Evolutionary conservation across 2,888 invertebrate genomes (phyloP).

Genomic region (Brachyptera risi): DNA sequence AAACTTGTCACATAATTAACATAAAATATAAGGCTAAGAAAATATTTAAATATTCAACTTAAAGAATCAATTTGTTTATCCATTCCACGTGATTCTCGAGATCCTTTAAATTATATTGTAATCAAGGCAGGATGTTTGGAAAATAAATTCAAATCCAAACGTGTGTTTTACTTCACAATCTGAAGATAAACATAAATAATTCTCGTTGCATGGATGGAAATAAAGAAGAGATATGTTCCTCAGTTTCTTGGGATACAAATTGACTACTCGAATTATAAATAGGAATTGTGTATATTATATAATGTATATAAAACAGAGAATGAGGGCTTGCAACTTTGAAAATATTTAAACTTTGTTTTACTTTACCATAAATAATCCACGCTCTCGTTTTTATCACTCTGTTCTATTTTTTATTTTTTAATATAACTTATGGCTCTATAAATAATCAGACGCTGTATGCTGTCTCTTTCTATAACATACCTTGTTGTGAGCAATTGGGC

Average conservation of each 20-base stretch:
- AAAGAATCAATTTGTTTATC: slow-evolving; percentile 6
- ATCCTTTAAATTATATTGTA: slow-evolving; percentile 25
- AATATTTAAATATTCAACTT: no score
- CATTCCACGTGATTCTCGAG: slow-evolving; percentile 5
- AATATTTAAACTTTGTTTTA: slow-evolving; percentile 32
- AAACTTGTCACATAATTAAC: no score
- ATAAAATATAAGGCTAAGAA: no score
- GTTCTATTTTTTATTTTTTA: not conserved
- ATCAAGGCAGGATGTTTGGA: slow-evolving; percentile 33
- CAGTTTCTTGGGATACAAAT: slow-evolving; percentile 29
- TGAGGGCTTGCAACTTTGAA: slow-evolving; percentile 26
- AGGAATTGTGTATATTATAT: slow-evolving; percentile 23
- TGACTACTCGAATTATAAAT: slow-evolving; percentile 21
- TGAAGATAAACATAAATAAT: slow-evolving; percentile 33
- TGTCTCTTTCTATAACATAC: no score
- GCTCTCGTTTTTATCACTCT: slow-evolving; percentile 4
- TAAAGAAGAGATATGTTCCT: slow-evolving; percentile 31
- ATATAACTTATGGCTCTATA: slow-evolving; percentile 1
- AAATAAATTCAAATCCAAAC: slow-evolving; percentile 31
- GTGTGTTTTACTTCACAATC: slow-evolving; percentile 31
- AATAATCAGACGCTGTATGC: not conserved
- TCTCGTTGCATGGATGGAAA: slow-evolving; percentile 10
- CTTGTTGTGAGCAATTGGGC: no score
- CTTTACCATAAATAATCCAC: slow-evolving; percentile 28
- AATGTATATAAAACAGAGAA: not conserved